Evolutionary conservation across 2,113 vertebrate species (phyloP).

Genomic region (Calcarius ornatus): DNA sequence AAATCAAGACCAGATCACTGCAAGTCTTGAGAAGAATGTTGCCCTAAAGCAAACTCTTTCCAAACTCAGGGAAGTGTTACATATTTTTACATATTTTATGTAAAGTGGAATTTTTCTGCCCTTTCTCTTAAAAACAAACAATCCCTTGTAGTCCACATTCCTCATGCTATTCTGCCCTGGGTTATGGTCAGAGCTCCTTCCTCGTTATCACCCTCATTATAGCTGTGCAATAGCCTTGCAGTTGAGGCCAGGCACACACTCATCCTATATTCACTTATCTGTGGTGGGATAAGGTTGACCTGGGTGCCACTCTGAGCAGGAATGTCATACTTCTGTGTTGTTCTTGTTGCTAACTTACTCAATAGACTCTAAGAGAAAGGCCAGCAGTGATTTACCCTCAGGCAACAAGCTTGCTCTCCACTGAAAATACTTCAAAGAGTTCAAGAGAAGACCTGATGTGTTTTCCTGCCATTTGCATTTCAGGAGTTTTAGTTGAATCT

Average conservation of each 20-base stretch:
- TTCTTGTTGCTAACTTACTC: background rate
- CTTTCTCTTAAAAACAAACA: background rate
- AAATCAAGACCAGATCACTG: background rate
- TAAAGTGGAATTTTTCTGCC: background rate
- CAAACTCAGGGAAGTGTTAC: background rate
- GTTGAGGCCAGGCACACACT: background rate
- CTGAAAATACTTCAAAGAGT: background rate
- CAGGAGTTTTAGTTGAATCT: background rate
- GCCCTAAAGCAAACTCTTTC: background rate
- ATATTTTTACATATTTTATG: slow-evolving; percentile 3
- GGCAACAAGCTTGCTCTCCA: background rate
- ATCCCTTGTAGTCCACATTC: background rate
- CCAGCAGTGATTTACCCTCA: background rate
- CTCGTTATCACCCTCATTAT: background rate
- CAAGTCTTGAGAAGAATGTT: slow-evolving; percentile 1
- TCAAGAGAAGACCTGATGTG: background rate
- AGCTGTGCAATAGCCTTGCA: background rate
- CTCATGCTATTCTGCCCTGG: background rate
- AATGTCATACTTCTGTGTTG: background rate
- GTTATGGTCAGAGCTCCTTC: background rate
- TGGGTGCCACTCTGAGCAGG: background rate
- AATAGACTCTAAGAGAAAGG: background rate
- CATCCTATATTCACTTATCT: background rate
- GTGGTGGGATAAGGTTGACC: background rate
- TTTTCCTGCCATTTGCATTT: background rate